Evolutionary conservation across 2,113 vertebrate genomes (phyloP), one percentile per base, ranked within the genome.

Genomic region (Hypomesus transpacificus): DNA sequence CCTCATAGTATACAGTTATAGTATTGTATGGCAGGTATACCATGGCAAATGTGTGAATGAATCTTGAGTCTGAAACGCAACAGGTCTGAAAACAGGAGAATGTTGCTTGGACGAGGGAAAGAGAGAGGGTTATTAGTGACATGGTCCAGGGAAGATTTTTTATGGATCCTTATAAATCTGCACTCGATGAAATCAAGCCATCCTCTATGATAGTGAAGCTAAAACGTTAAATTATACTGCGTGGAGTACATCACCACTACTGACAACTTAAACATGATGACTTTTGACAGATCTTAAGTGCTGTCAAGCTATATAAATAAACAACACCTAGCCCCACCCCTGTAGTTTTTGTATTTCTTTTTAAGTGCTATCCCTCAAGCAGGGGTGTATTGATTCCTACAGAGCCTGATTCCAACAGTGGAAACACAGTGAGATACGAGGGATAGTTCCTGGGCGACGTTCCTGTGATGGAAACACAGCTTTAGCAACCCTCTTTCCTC

Each of bases 11-110:
- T 80, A 83, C 84, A 84, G 85, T 9, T 46, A 34, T 46, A 46
- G 39, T 13, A 46, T 46, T 7, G 39, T 46, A 46, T 46, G 39
- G 39, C 39, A 46, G 39, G 86, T 87, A 83, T 79, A 84, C 84
- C 79, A 85, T 82, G 74, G 80, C 75, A 77, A 63, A 82, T 80
- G 65, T 75, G 85, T 82, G 82, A 87, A 78, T 69, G 86, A 84
- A 87, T 90, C 78, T 80, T 39, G 84, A 91, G 76, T 79, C 75
- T 14, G 67, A 26, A 75, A 75, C 66, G 57, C 83, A 85, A 90
- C 90, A 75, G 75, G 80, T 79, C 72, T 79, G 78, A 85, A 83
- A 82, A 61, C 68, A 60, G 54, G 68, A 77, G 85, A 88, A 89
- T 88, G 83, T 62, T 46, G 39, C 39, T 46, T 46, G 39, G 39